Base-by-base conservation (phyloP, 2,113 vertebrate species). In the Acinonyx jubatus region DNA sequence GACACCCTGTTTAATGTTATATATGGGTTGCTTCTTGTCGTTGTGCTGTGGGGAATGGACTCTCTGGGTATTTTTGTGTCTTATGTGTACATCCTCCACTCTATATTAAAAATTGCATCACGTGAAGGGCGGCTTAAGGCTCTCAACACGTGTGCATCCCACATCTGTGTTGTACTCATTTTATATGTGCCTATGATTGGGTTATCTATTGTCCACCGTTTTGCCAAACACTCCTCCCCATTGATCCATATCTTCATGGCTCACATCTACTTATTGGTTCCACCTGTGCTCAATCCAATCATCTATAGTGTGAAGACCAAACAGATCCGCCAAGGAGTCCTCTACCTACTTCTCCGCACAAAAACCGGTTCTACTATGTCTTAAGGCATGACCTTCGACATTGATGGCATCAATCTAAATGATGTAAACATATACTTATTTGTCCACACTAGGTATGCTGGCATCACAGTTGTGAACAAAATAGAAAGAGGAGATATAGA, bases 161-260 rank as follows among this genome's bases (percentile, higher is more conserved):
- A 96, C n/a, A 84, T 98, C 79, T 96, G 92, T 92, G 97, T 74
- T 55, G 95, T 97, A 0, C 94, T 98, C 52, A 94, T 96, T 33
- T 52, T 98, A 0, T 97, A 98, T 48, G 89, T 97, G 33, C 95
- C 97, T 6, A 98, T 98, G 96, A 96, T 98, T 55, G 96, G 97
- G 1, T 29, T 98, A 1, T 97, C 96, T 38, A 13, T 98, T 21
- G 66, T 95, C 16, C 95, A 97, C 16, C 91, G 50, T 85, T 97
- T 96, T 92, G 69, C 61, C 48, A 97, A 94, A 50, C 87, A 90
- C 13, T 96, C 94, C 5, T 96, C 97, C 38, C 92, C 95, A 0
- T 48, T 97, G 12, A 21, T 96, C 7, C 96, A 94, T 27, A 66
- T 96, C 16, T 81, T 98, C 11, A 97, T 97, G 94, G 82, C 97